Percentiles rank a stretch among this genome's conserved stretches.
phyloP scores from a whole-genome alignment of 92 coral and sea anemone species.

The Epizoanthus rinbou region DNA sequence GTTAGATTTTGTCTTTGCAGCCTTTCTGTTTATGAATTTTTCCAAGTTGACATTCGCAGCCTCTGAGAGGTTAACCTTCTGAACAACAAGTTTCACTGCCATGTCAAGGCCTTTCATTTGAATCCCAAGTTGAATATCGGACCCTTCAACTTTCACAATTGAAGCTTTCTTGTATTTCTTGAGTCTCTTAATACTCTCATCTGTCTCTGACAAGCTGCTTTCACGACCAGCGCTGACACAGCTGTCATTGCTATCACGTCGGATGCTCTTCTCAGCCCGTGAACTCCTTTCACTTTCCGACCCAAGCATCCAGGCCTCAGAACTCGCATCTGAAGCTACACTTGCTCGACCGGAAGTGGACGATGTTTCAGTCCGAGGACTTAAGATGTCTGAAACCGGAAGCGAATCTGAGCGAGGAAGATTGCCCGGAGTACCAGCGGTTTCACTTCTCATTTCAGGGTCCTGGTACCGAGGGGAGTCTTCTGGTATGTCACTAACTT shows the following conservation, averaged over 20 bases:
- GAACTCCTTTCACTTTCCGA: conserved; percentile 52
- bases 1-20: conserved; percentile 53
- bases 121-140: conserved; percentile 74
- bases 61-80: conserved; percentile 72
- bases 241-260: conserved; percentile 80
- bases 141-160: conserved; percentile 76
- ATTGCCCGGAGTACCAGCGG: conserved; percentile 11
- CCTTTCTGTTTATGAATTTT: conserved; percentile 76
- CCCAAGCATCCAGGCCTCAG: conserved; percentile 70
- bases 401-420: conserved; percentile 43
- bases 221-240: conserved; percentile 70
- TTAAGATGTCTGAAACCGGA: conserved; percentile 44
- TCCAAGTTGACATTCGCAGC: conserved; percentile 76
- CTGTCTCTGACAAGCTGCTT: conserved; percentile 62
- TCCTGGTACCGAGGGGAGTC: conserved; percentile 15
- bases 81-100: conserved; percentile 68
- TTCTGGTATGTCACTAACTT: conserved; percentile 30
- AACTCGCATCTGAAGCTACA: conserved; percentile 62
- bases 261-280: conserved; percentile 21
- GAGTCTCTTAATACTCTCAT: conserved; percentile 59
- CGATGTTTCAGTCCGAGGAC: background rate
- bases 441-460: conserved; percentile 35
- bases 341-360: conserved; percentile 61
- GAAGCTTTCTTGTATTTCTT: conserved; percentile 56
- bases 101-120: conserved; percentile 75